Conservation (phyloP, 1,140 invertebrate species). For the Cydia pomonella region DNA sequence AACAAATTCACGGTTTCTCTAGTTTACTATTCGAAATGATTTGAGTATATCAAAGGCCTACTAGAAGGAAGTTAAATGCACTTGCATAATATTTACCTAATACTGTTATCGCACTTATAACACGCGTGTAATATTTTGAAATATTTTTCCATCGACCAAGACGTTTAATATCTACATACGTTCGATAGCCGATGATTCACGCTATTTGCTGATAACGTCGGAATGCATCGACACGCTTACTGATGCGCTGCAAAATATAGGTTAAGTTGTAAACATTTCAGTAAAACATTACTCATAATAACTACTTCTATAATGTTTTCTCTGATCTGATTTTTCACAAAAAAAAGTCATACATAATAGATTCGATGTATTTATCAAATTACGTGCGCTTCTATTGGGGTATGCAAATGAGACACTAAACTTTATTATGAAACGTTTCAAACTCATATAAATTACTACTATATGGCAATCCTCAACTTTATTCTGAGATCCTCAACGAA, state of each 20-base stretch:
- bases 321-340: not conserved
- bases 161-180: slow-evolving; percentile 8
- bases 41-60: not conserved
- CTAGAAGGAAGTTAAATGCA: not conserved
- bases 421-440: too few species aligned
- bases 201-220: not conserved
- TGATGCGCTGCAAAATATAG: slow-evolving; percentile 10
- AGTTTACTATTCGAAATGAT: too few species aligned
- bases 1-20: too few species aligned
- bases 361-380: not conserved
- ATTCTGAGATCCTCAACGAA: too few species aligned
- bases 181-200: slow-evolving; percentile 5
- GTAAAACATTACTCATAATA: not conserved
- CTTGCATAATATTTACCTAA: not conserved
- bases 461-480: too few species aligned
- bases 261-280: not conserved
- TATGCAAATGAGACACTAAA: too few species aligned
- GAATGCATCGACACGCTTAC: slow-evolving; percentile 8
- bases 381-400: too few species aligned
- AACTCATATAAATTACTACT: too few species aligned
- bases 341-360: not conserved
- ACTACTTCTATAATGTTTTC: not conserved
- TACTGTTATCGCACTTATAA: not conserved
- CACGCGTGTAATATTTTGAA: slow-evolving; percentile 14
- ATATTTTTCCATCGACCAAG: slow-evolving; percentile 9